Base-by-base conservation (phyloP, 2,113 vertebrate genomes). In the Coptodon rendalli region DNA sequence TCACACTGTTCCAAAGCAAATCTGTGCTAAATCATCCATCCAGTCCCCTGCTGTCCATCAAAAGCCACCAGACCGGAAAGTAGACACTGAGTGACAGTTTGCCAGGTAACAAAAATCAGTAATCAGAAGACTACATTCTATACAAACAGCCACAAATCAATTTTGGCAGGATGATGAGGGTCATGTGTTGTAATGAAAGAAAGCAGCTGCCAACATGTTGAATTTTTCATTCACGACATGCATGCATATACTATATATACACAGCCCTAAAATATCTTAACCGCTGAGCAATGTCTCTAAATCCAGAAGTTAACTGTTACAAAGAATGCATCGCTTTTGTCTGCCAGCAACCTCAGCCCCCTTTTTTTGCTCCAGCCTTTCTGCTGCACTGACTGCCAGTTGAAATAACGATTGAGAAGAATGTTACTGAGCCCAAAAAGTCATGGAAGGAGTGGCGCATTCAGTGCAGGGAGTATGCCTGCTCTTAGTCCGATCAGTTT, bases 341-440 rank as follows among this genome's bases (percentile, higher is more conserved):
- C 87, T 95, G 95, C 95, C 96, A 96, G 92, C 66, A 93, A 94
- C 94, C 95, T 96, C 93, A 95, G 88, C 84, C 59, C 89, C 85
- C 86, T 73, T 61, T 73, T 61, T 90, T 85, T 66, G 80, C 86
- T 93, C 83, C 89, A 89, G 88, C 90, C 68, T 89, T 22, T 63
- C 76, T 83, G 57, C 89, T 87, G 88, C 81, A 36, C 80, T 83
- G 89, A 40, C 89, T 94, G 92, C 94, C 94, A 95, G 93, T 92
- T 89, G 86, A 92, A 95, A 90, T 93, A 95, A 94, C 5, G 91
- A 90, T 82, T 71, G 80, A 87, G 80, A 90, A 93, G 86, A 94
- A 94, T 92, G 93, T 90, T 89, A 81, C 86, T 17, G 54, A 89
- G 85, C 82, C 80, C 80, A 83, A 85, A 86, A 83, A 53, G 84